Percentiles rank a stretch among this genome's conserved stretches.
These are phyloP conservation scores for Hydrotaea diabolus DNA, from an alignment of 2,888 invertebrate genomes.

Conservation along the genomic window DNA sequence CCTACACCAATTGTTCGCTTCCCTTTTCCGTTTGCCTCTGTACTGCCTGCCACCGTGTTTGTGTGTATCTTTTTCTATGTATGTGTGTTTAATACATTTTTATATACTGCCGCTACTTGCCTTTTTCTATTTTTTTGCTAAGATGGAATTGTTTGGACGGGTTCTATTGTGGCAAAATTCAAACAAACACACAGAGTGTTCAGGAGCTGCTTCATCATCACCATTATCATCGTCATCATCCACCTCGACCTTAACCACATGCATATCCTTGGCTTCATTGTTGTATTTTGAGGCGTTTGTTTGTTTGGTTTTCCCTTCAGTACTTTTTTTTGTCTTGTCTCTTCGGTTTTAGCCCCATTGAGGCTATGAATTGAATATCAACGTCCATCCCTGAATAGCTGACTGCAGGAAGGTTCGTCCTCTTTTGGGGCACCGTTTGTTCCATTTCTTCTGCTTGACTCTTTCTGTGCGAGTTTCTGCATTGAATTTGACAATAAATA, in stretches of 20 bases:
- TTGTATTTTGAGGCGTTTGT: slow-evolving; percentile 23
- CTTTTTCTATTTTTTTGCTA: slow-evolving; percentile 38
- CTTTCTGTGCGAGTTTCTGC: background rate
- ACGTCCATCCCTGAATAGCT: background rate
- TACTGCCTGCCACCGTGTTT: slow-evolving; percentile 68
- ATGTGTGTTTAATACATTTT: slow-evolving; percentile 51
- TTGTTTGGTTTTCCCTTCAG: background rate
- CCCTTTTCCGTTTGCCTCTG: slow-evolving; percentile 65
- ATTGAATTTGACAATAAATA: slow-evolving; percentile 26
- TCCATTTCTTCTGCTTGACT: too few species aligned
- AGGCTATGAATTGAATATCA: background rate
- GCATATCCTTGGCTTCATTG: slow-evolving; percentile 47
- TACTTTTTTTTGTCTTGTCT: background rate
- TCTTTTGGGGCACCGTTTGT: background rate
- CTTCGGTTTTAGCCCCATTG: slow-evolving; percentile 2
- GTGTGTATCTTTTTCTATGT: slow-evolving; percentile 52
- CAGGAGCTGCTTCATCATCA: slow-evolving; percentile 38
- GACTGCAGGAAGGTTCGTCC: background rate
- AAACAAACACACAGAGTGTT: background rate
- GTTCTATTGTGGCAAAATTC: slow-evolving; percentile 36
- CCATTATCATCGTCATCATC: too few species aligned
- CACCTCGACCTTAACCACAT: slow-evolving; percentile 22
- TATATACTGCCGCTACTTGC: slow-evolving; percentile 47
- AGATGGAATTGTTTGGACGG: background rate
- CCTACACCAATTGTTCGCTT: slow-evolving; percentile 45